Base-by-base conservation (phyloP, 2,888 invertebrate genomes). In the Fragum fragum region DNA sequence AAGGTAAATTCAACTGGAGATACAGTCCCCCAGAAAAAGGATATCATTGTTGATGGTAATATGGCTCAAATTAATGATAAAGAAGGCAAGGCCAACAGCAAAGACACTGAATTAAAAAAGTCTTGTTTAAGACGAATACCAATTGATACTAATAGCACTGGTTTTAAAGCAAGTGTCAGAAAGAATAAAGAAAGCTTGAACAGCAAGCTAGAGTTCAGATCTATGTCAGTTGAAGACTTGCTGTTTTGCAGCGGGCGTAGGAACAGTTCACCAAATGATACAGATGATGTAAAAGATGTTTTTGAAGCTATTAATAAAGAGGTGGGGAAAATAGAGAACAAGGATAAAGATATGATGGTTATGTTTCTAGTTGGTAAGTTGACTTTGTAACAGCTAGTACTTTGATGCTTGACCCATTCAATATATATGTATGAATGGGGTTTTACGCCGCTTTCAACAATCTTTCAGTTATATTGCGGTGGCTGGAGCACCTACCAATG, bases 321-420 rank as follows among this genome's bases (percentile, higher is more conserved):
- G 42, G 70, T 73, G 6, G 66, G 28, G 26, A 85, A 81, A 63
- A 36, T 63, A n/a, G 77, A 76, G 39, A 76, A 85, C 29, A 63
- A 77, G 9, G 74, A 73, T 32, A 83, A 85, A 53, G 80, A 85
- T 71, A 79, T 85, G 80, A 68, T 78, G 70, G 73, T 85, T 28
- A 70, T 85, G 68, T 80, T 85, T n/a, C 11, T 85, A 57, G 83
- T 85, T 53, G 85, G 85, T 85, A 82, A 79, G 83, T 32, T 42
- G 1, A 36, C 23, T 5, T 18, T 55, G 9, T 36, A 3, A 36
- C 3, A 36, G 32, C 32, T 6, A 36, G 9, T 9, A 36, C 9
- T 36, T 36, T 36, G 32, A 36, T n/a, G n/a, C n/a, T n/a, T n/a
- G n/a, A n/a, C n/a, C n/a, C n/a, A n/a, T n/a, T n/a, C n/a, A n/a